phyloP scores from a whole-genome alignment of 2,888 invertebrate genomes.

The Pyralis farinalis region DNA sequence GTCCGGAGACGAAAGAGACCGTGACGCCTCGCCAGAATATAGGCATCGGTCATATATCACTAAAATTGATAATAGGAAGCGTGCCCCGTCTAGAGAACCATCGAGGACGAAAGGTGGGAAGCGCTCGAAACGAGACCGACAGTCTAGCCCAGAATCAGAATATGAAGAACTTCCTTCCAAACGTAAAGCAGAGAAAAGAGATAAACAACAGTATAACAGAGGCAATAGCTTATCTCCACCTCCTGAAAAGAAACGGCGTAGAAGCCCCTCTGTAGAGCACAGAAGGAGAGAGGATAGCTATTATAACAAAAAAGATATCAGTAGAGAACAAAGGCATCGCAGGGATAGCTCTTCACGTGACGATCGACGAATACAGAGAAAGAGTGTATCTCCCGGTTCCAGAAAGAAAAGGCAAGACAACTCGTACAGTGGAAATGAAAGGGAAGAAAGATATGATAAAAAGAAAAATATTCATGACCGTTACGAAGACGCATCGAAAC shows the following conservation, averaged over 20 bases:
- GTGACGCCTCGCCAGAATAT: slow-evolving; percentile 46
- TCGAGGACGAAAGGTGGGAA: slow-evolving; percentile 37
- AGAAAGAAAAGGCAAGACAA: slow-evolving; percentile 34
- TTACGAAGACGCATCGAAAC: slow-evolving; percentile 34
- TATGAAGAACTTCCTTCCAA: slow-evolving; percentile 33
- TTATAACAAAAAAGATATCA: slow-evolving; percentile 34
- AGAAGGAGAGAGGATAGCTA: slow-evolving; percentile 38
- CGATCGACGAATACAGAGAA: slow-evolving; percentile 32
- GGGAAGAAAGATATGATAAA: slow-evolving; percentile 29
- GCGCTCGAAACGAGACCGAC: slow-evolving; percentile 44
- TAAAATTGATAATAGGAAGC: slow-evolving; percentile 51
- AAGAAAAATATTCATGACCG: slow-evolving; percentile 32
- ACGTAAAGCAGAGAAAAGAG: slow-evolving; percentile 39
- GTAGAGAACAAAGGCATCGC: slow-evolving; percentile 28
- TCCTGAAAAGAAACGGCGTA: slow-evolving; percentile 55
- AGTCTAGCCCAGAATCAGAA: slow-evolving; percentile 48
- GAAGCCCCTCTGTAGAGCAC: slow-evolving; percentile 46
- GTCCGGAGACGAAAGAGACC: slow-evolving; percentile 30
- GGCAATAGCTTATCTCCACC: slow-evolving; percentile 50
- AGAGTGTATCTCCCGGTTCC: slow-evolving; percentile 41
- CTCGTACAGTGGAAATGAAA: slow-evolving; percentile 32
- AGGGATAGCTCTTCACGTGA: slow-evolving; percentile 36
- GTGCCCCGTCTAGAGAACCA: slow-evolving; percentile 41
- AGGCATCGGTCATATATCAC: slow-evolving; percentile 55
- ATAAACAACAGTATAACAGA: slow-evolving; percentile 36